Conservation (phyloP, 2,113 vertebrate species). For the Oplegnathus fasciatus region DNA sequence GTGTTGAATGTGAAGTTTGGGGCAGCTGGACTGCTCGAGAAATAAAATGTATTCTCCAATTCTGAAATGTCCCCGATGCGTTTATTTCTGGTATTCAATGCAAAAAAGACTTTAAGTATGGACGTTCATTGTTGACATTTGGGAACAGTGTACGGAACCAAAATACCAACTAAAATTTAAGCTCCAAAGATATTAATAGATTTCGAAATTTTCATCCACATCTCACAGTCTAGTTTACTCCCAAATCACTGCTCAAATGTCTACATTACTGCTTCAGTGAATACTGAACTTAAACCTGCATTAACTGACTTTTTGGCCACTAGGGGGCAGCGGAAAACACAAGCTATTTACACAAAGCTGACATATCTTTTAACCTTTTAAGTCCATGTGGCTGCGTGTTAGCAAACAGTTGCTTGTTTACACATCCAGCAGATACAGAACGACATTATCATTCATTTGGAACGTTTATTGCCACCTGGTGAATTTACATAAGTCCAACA, state of each 20-base stretch:
- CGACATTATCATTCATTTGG: neutral
- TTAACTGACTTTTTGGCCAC: neutral
- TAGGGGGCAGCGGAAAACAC: neutral
- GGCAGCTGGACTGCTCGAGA: constrained; percentile 70
- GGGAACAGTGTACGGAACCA: neutral
- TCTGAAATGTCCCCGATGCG: neutral
- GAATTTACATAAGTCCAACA: neutral
- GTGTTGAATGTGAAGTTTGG: constrained; percentile 24
- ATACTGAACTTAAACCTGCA: neutral
- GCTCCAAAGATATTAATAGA: neutral
- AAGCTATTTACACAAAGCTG: neutral
- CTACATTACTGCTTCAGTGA: neutral
- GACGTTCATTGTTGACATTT: neutral
- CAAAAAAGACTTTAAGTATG: neutral
- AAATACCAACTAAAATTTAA: neutral
- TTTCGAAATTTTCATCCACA: neutral
- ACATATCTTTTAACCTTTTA: neutral
- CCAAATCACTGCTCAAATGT: neutral
- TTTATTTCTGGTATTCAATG: neutral
- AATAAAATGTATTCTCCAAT: constrained; percentile 56
- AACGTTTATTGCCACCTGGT: neutral
- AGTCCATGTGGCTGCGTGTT: neutral
- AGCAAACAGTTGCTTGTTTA: neutral
- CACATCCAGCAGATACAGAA: neutral
- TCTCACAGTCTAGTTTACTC: neutral